Evolutionary conservation across 2,113 vertebrate genomes (phyloP).

Genomic region (Trinectes maculatus): DNA sequence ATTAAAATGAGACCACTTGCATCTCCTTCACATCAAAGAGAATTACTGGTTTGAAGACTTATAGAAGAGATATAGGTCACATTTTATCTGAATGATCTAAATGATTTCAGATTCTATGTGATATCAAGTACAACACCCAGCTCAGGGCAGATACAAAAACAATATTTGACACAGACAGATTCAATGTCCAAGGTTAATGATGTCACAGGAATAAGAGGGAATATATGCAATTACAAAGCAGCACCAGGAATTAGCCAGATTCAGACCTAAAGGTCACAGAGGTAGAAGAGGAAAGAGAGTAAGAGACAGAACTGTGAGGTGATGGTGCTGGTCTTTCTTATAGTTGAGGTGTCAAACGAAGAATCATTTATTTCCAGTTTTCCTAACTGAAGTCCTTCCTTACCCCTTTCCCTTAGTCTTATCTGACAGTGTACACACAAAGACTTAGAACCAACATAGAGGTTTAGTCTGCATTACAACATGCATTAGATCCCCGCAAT

Average conservation of each 20-base stretch:
- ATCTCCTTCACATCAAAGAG: conserved; percentile 22
- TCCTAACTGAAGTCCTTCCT: conserved; percentile 6
- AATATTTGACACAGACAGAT: conserved; percentile 25
- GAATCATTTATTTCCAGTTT: conserved; percentile 1
- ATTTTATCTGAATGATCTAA: conserved; percentile 5
- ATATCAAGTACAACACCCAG: conserved; percentile 21
- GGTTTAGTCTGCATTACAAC: conserved; percentile 1
- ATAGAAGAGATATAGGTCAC: neutral
- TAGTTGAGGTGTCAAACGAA: conserved; percentile 6
- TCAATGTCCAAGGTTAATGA: conserved; percentile 57
- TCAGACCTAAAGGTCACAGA: conserved; percentile 33
- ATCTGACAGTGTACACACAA: conserved; percentile 1
- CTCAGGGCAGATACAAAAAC: neutral
- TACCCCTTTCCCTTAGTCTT: conserved; percentile 8
- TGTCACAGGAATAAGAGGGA: conserved; percentile 27
- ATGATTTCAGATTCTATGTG: conserved; percentile 38
- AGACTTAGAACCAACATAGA: neutral
- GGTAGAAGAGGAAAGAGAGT: conserved; percentile 24
- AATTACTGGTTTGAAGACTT: conserved; percentile 4
- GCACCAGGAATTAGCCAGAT: conserved; percentile 55
- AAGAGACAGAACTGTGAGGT: conserved; percentile 40
- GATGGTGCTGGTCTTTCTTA: conserved; percentile 70
- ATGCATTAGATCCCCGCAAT: conserved; percentile 24
- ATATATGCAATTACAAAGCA: conserved; percentile 57
- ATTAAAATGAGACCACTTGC: conserved; percentile 25